Base-by-base conservation (phyloP, 2,888 invertebrate species). In the Hyposoter dolosus region DNA sequence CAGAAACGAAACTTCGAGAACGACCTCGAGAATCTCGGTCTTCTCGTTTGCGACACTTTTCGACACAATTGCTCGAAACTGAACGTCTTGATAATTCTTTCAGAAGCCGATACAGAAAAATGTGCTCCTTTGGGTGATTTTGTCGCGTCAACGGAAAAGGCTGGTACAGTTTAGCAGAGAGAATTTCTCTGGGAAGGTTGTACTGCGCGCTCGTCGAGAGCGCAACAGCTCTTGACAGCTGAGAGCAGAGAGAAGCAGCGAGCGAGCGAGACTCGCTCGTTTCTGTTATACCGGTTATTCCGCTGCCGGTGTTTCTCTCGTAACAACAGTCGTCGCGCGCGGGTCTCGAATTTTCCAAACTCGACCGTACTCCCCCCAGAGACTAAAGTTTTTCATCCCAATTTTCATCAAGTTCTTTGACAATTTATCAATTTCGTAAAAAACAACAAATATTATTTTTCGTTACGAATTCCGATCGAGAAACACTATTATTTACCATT, bases 151-250 rank as follows among this genome's bases (percentile, higher is more conserved):
- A 74, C 40, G 40, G 5, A 56, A 35, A 40, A 40, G 5, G 23
- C 23, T 17, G 56, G 66, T 43, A 45, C 66, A 68, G 60, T 50
- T 50, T 53, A 74, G 17, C 15, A 66, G 10, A 47, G 63, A 81
- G 83, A 65, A 75, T 76, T 78, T 74, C 56, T 66, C 68, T 53
- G 82, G 80, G 81, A 88, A 87, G 83, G 87, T 87, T 88, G 79
- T 86, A 88, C 88, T 88, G 85, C 85, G 83, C 66, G 82, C 83
- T 53, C 71, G 45, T 19, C 40, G 23, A 47, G 76, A 82, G 43
- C 23, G 71, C 81, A 66, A 35, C 71, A 69, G 60, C 74, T 81
- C 71, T 56, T 81, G 84, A 84, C 84, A 84, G 84, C 81, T 84
- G 84, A 84, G 72, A 84, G 72, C 84, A 43, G 79, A 6, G 81